Base-by-base conservation (phyloP, 1,140 invertebrate species). In the Zaprionus vittiger region DNA sequence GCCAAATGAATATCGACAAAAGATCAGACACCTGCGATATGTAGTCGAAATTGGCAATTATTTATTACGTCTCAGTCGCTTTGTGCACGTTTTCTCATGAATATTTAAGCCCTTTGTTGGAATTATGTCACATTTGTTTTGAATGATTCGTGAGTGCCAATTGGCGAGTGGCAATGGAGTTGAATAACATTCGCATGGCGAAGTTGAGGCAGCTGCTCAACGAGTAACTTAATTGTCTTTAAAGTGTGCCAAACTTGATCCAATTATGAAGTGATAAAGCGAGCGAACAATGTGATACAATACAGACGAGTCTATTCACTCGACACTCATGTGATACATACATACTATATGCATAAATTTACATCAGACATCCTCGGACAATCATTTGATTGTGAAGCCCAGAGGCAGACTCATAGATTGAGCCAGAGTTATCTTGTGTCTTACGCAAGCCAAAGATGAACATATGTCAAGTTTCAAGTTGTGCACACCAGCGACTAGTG, bases 401-500 rank as follows among this genome's bases (percentile, higher is more conserved):
- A 78, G 17, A 7, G 41, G 41, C 41, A 47, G 9, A 20, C 20
- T 47, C 20, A 67, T 38, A 38, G 41, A 54, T 56, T 54, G 57
- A 73, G 72, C 81, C 54, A 52, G 41, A 68, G 57, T 41, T 17
- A 44, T 44, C 5, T 44, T 34, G 60, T 49, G 54, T 15, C 31
- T 85, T 85, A 73, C 55, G 82, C 72, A 85, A 85, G 47, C 24
- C 47, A 37, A 28, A 55, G 75, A 76, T 56, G 55, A 49, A 78
- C 78, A 85, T 69, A 70, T 85, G 81, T 83, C 81, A 83, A 84
- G 73, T 73, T 71, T 80, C 54, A 66, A 26, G 28, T 55, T 28
- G 44, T 9, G 31, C 31, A 31, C 31, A 9, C 31, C 31, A 9
- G 2, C 31, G 31, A 49, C 66, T 38, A 59, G 37, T 47, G 71